Conservation (phyloP, 2,888 invertebrate genomes). For the Trissolcus japonicus region DNA sequence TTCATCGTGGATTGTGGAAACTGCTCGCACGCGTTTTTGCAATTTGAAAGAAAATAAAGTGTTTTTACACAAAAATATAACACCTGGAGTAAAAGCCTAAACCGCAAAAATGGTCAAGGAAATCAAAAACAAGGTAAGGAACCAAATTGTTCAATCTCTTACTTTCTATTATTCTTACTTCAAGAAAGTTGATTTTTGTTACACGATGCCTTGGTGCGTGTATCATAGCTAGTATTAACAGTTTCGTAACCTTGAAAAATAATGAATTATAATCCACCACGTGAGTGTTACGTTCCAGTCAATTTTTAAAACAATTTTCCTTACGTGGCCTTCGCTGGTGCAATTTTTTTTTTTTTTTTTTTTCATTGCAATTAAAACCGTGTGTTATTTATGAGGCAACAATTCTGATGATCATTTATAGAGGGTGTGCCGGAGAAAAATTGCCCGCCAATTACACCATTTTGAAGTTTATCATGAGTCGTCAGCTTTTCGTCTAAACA, state of each 20-base stretch:
- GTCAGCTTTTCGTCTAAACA: no score
- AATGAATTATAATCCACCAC: conserved; percentile 7
- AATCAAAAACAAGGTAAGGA: conserved; percentile 3
- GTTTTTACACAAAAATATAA: neutral
- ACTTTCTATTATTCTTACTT: neutral
- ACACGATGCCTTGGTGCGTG: conserved; percentile 4
- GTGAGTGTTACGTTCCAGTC: conserved; percentile 9
- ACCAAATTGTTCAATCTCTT: neutral
- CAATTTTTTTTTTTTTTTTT: no score
- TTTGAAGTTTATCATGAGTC: neutral
- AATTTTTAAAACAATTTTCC: neutral
- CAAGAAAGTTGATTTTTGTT: neutral
- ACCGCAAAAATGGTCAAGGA: neutral
- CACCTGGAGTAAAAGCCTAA: neutral
- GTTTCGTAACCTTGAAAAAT: conserved; percentile 18
- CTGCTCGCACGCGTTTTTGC: neutral
- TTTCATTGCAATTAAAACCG: no score
- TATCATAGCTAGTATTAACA: neutral
- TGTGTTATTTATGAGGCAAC: neutral
- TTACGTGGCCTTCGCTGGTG: conserved; percentile 1
- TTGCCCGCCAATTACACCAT: conserved; percentile 3
- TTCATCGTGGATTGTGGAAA: neutral
- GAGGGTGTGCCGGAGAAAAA: conserved; percentile 1
- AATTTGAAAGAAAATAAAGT: neutral
- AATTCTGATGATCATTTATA: neutral